phyloP scores from a whole-genome alignment of 2,888 invertebrate genomes.

The Nymphalis c-album region DNA sequence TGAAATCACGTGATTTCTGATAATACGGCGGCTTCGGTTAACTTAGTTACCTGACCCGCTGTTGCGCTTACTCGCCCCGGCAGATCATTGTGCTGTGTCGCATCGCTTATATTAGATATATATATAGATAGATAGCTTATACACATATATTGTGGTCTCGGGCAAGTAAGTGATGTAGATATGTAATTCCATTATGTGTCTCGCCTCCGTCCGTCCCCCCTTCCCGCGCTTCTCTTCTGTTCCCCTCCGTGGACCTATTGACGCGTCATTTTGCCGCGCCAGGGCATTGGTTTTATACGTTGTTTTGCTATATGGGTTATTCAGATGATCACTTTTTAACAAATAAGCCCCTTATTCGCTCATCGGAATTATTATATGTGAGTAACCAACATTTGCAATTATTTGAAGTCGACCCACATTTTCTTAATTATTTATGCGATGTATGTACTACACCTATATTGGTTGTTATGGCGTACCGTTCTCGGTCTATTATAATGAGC shows the following conservation, averaged over 20 bases:
- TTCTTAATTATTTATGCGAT: slow-evolving; percentile 3
- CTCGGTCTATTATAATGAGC: slow-evolving; percentile 40
- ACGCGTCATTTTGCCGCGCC: slow-evolving; percentile 72
- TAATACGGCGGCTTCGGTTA: slow-evolving; percentile 56
- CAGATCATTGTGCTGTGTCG: slow-evolving; percentile 45
- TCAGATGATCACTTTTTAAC: slow-evolving; percentile 62
- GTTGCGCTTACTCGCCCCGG: slow-evolving; percentile 48
- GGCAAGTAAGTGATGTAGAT: slow-evolving; percentile 70
- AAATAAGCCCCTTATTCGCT: slow-evolving; percentile 15
- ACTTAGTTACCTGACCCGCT: slow-evolving; percentile 60
- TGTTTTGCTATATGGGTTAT: slow-evolving; percentile 67
- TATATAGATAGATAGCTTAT: slow-evolving; percentile 48
- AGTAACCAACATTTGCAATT: slow-evolving; percentile 23
- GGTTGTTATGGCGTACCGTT: slow-evolving; percentile 32
- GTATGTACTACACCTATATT: slow-evolving; percentile 14
- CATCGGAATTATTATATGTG: slow-evolving; percentile 18
- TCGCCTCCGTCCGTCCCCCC: slow-evolving; percentile 71
- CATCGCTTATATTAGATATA: slow-evolving; percentile 44
- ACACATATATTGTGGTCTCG: slow-evolving; percentile 60
- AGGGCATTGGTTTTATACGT: slow-evolving; percentile 68
- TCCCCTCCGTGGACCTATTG: slow-evolving; percentile 64
- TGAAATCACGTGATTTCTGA: slow-evolving; percentile 60
- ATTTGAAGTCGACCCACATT: slow-evolving; percentile 12
- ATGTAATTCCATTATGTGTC: slow-evolving; percentile 78
- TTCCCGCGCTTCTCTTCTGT: slow-evolving; percentile 50